Percentiles rank a stretch among this genome's conserved stretches.
phyloP scores from a whole-genome alignment of 2,113 vertebrate species.

The Coracopsis vasa region DNA sequence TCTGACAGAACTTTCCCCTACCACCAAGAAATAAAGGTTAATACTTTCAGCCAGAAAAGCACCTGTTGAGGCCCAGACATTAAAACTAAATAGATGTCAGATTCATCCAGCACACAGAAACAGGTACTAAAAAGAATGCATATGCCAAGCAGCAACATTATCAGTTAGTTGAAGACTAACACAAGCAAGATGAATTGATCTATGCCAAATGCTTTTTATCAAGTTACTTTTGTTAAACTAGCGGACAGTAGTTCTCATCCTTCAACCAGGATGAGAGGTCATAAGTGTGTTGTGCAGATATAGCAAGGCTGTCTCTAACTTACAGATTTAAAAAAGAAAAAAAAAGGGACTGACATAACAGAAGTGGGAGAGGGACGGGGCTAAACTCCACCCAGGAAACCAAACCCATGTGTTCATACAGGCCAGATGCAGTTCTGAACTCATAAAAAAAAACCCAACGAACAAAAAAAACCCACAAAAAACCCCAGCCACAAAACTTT shows the following conservation, averaged over 20 bases:
- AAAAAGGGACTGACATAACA: neutral
- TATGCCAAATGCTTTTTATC: conserved; percentile 9
- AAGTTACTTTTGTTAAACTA: neutral
- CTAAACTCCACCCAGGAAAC: neutral
- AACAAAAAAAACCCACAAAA: neutral
- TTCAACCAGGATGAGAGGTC: neutral
- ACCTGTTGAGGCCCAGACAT: neutral
- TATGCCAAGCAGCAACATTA: neutral
- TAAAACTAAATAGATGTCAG: neutral
- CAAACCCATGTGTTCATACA: neutral
- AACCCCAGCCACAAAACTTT: neutral
- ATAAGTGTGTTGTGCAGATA: neutral
- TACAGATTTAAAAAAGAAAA: neutral
- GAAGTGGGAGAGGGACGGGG: neutral
- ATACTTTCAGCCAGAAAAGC: neutral
- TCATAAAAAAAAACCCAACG: neutral
- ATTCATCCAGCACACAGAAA: neutral
- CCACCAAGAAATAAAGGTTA: neutral
- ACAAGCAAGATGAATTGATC: neutral
- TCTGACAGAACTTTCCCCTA: neutral
- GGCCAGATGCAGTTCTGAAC: neutral
- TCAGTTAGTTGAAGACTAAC: neutral
- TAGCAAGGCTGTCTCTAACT: neutral
- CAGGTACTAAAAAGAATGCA: neutral
- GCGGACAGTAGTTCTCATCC: neutral